A percentile compares a stretch with the other conserved stretches of the same genome.
Evolutionary conservation across 2,888 invertebrate genomes (phyloP).

Genomic region (Antitype chi): DNA sequence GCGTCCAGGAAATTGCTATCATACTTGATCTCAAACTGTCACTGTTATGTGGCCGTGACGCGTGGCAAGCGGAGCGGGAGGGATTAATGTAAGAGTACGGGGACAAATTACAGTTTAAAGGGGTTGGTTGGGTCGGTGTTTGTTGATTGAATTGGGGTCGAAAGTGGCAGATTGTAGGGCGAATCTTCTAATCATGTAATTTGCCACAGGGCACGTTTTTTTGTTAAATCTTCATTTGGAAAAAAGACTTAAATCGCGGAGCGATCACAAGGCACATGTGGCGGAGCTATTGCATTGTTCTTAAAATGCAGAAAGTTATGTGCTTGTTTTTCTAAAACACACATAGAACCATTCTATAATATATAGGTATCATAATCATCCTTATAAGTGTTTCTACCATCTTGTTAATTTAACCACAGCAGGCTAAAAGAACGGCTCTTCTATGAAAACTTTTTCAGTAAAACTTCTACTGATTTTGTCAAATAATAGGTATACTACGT

Average conservation of each 20-base stretch:
- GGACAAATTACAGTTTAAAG: constrained; percentile 38
- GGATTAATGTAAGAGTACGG: constrained; percentile 20
- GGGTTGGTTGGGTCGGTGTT: background rate
- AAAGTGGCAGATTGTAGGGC: background rate
- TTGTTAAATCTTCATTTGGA: too few relatives aligned
- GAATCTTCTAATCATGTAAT: background rate
- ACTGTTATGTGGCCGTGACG: constrained; percentile 57
- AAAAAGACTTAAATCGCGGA: too few relatives aligned
- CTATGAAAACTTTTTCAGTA: background rate
- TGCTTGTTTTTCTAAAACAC: too few relatives aligned
- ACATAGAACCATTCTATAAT: too few relatives aligned
- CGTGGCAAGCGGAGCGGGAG: constrained; percentile 60
- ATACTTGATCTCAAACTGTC: constrained; percentile 83
- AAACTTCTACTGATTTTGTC: background rate
- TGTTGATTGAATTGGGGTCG: background rate
- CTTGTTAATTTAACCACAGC: too few relatives aligned
- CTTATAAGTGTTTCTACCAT: too few relatives aligned
- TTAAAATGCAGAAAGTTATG: too few relatives aligned
- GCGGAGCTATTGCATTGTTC: background rate
- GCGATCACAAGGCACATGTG: background rate
- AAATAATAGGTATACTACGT: background rate
- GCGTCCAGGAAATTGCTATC: constrained; percentile 84
- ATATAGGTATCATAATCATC: too few relatives aligned
- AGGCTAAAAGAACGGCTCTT: background rate
- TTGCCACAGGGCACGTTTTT: background rate